These are phyloP conservation scores for Drosophila tripunctata DNA, from an alignment of 2,888 invertebrate species.

Conservation along the genomic window DNA sequence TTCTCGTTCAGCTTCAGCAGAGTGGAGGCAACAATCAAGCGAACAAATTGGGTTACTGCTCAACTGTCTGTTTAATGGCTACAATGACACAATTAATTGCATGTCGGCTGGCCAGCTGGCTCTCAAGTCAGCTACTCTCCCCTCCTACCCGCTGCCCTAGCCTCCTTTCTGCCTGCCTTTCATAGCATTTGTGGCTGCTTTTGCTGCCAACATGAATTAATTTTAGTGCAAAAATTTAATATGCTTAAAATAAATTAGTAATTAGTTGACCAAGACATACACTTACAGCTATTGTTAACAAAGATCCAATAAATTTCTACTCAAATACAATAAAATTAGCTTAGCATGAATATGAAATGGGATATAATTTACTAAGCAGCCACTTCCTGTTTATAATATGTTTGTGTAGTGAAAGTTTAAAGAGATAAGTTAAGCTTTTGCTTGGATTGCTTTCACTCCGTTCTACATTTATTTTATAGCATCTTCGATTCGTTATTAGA, in stretches of 20 bases:
- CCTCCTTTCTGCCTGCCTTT: background rate
- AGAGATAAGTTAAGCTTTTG: background rate
- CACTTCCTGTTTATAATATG: background rate
- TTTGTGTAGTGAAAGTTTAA: background rate
- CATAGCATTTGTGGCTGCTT: background rate
- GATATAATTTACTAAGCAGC: background rate
- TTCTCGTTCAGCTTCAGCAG: background rate
- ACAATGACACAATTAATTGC: constrained; percentile 79
- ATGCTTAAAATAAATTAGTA: constrained; percentile 70
- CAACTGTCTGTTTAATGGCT: constrained; percentile 79
- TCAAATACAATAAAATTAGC: constrained; percentile 1
- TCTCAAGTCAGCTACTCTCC: constrained; percentile 14
- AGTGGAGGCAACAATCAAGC: constrained; percentile 63
- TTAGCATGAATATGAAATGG: background rate
- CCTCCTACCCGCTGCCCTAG: no score
- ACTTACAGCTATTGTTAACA: background rate
- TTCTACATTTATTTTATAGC: no score
- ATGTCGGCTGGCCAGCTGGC: constrained; percentile 59
- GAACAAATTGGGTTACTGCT: constrained; percentile 78
- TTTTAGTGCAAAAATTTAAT: constrained; percentile 67
- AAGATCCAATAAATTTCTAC: background rate
- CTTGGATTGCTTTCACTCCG: no score
- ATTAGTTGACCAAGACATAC: constrained; percentile 35
- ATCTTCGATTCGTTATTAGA: no score
- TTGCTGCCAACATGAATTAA: constrained; percentile 61